Evolutionary conservation across 2,888 invertebrate genomes (phyloP).

Genomic region (Suillia variegata): DNA sequence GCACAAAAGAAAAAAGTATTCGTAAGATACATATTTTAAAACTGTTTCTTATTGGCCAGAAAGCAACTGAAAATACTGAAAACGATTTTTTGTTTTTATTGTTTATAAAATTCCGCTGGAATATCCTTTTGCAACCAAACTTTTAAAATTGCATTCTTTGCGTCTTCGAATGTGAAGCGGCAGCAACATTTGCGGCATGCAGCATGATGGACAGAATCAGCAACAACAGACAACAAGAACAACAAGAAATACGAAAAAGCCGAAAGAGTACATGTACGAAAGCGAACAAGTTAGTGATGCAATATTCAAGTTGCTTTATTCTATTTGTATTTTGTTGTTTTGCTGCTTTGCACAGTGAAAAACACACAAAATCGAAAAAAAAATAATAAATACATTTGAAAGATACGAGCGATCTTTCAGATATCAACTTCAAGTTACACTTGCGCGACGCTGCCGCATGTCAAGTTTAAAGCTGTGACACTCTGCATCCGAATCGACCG

Average conservation of each 20-base stretch:
- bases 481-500: not conserved
- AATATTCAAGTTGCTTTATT: slow-evolving; percentile 1
- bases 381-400: slow-evolving; percentile 3
- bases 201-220: not conserved
- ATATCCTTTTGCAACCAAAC: not conserved
- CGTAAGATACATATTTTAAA: too few species aligned
- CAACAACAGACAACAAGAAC: not conserved
- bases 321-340: not conserved
- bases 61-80: too few species aligned
- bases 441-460: not conserved
- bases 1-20: too few species aligned
- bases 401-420: not conserved
- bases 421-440: not conserved
- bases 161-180: not conserved
- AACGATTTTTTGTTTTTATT: too few species aligned
- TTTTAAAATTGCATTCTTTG: not conserved
- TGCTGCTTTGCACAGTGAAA: not conserved
- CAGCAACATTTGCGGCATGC: too few species aligned
- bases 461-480: not conserved
- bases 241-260: too few species aligned
- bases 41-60: too few species aligned
- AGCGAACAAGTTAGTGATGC: not conserved
- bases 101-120: not conserved
- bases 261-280: too few species aligned
- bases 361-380: too few species aligned